Conservation (phyloP, 2,888 invertebrate species). For the Eupithecia inturbata region DNA sequence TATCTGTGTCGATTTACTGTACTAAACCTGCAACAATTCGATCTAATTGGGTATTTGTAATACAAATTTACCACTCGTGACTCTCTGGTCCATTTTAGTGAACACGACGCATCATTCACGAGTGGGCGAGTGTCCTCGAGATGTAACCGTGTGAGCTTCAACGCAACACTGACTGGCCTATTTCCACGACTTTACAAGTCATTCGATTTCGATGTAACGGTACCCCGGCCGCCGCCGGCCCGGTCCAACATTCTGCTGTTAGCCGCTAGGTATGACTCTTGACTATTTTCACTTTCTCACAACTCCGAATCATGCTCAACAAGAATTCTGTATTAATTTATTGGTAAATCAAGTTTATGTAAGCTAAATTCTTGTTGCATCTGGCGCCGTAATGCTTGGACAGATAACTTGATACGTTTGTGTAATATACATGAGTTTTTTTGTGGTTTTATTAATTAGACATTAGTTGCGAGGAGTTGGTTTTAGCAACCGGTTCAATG, state of each 20-base stretch:
- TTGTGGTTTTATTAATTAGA: conserved; percentile 9
- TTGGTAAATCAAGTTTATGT: conserved; percentile 36
- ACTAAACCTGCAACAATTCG: conserved; percentile 8
- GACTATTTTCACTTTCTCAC: conserved; percentile 73
- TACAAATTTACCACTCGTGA: conserved; percentile 19
- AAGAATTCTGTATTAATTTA: neutral
- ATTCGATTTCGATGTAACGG: conserved; percentile 79
- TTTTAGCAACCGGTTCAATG: neutral
- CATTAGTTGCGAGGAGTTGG: conserved; percentile 7
- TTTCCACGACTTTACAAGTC: conserved; percentile 68
- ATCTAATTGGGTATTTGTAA: conserved; percentile 17
- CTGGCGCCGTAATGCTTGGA: conserved; percentile 17
- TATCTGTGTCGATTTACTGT: conserved; percentile 11
- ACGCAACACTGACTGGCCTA: conserved; percentile 73
- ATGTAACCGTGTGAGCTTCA: conserved; percentile 32
- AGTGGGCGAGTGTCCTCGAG: conserved; percentile 30
- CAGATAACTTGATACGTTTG: conserved; percentile 8
- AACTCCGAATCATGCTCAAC: conserved; percentile 48
- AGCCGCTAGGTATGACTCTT: conserved; percentile 41
- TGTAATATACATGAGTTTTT: conserved; percentile 11
- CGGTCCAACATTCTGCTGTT: conserved; percentile 23
- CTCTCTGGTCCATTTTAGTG: conserved; percentile 20
- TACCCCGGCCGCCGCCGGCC: conserved; percentile 47
- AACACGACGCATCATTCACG: conserved; percentile 26
- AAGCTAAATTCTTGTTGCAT: conserved; percentile 13